Evolutionary conservation across 2,797 vertebrate species (phyloP).

Genomic region (Kryptolebias ocellatus): DNA sequence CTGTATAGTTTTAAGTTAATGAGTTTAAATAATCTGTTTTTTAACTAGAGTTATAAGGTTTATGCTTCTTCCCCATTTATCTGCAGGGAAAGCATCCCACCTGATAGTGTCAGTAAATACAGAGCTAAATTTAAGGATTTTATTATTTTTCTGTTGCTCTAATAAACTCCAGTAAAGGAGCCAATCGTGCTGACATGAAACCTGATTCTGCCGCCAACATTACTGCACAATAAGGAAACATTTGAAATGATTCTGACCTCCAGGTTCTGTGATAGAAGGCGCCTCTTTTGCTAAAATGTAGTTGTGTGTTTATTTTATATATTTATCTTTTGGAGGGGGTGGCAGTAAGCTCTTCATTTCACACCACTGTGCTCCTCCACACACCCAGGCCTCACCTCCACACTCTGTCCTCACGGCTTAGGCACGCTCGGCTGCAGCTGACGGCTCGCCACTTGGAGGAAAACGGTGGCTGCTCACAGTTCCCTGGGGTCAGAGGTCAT

Average conservation of each 20-base stretch:
- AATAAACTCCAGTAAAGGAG: no score
- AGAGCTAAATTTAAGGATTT: no score
- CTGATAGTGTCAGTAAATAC: no score
- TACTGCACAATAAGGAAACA: neutral
- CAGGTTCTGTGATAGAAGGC: no score
- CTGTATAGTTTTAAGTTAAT: no score
- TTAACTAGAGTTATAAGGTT: no score
- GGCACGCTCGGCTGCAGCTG: slow-evolving; percentile 48
- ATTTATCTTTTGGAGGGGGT: neutral
- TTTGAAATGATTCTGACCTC: neutral
- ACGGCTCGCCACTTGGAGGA: slow-evolving; percentile 44
- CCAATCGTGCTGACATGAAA: no score
- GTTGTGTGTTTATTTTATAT: neutral
- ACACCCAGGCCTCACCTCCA: slow-evolving; percentile 26
- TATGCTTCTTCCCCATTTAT: no score
- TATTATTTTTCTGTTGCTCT: no score
- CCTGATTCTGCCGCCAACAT: no score
- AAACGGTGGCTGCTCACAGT: slow-evolving; percentile 54
- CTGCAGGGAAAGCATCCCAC: no score
- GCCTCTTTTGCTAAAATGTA: neutral
- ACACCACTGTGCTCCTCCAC: slow-evolving; percentile 47
- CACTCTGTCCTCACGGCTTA: slow-evolving; percentile 39
- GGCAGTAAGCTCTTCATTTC: slow-evolving; percentile 48
- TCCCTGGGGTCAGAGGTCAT: slow-evolving; percentile 55
- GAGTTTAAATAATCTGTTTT: no score